phyloP scores from a whole-genome alignment of 2,888 invertebrate genomes.

The Rhagonycha lutea region DNA sequence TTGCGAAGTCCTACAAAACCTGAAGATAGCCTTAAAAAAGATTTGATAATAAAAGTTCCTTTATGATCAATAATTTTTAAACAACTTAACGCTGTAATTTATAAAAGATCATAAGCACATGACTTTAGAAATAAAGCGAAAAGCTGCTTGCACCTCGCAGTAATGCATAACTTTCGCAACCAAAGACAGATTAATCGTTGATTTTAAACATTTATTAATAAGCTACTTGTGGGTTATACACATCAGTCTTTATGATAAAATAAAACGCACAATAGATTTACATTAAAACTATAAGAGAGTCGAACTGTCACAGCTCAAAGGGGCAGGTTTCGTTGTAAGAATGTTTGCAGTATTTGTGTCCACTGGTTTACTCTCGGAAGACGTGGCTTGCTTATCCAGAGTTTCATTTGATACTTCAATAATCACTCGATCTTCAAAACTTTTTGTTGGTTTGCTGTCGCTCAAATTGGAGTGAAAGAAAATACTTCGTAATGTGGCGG shows the following conservation, averaged over 20 bases:
- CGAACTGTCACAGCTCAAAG: constrained; percentile 23
- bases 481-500: constrained; percentile 58
- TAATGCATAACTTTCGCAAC: neutral
- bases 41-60: neutral
- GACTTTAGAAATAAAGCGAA: neutral
- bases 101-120: neutral
- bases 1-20: neutral
- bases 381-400: constrained; percentile 37
- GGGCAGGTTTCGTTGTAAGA: constrained; percentile 24
- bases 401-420: constrained; percentile 52
- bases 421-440: constrained; percentile 50
- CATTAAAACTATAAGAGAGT: constrained; percentile 30
- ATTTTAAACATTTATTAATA: neutral
- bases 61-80: neutral
- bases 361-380: constrained; percentile 6
- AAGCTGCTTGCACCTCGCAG: neutral
- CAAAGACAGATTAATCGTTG: neutral
- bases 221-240: constrained; percentile 24
- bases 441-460: constrained; percentile 45
- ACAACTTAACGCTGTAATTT: neutral
- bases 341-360: constrained; percentile 11
- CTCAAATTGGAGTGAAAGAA: constrained; percentile 56
- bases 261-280: constrained; percentile 12
- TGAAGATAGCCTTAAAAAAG: neutral
- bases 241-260: constrained; percentile 35